Conservation (phyloP, 37 sponge, comb jelly and placozoan species). For the Hexactinellida sp. region DNA sequence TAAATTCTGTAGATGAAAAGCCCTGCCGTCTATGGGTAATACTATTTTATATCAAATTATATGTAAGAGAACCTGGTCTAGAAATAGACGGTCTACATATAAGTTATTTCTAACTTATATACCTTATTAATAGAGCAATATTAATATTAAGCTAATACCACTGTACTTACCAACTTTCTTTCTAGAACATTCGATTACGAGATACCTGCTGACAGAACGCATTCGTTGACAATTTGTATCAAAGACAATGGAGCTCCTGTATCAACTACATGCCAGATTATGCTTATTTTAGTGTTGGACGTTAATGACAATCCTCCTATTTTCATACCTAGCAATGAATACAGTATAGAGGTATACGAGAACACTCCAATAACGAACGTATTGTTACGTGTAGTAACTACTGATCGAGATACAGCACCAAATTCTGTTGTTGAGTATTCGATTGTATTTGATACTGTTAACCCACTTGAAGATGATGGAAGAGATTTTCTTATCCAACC, state of each 20-base stretch:
- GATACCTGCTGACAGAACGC: not conserved
- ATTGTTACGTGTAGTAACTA: constrained; percentile 2
- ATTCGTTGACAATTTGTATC: not conserved
- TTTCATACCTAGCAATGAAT: not conserved
- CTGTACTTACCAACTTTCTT: too few species aligned
- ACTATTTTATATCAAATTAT: too few species aligned
- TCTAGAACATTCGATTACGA: constrained; percentile 11
- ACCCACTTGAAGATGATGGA: constrained; percentile 17
- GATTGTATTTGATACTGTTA: constrained; percentile 13
- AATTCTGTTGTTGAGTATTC: constrained; percentile 36
- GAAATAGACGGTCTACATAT: too few species aligned
- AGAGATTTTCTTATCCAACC: not conserved
- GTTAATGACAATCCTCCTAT: constrained; percentile 43
- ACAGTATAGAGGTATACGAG: constrained; percentile 20
- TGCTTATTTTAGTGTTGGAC: constrained; percentile 36
- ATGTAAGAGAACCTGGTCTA: too few species aligned
- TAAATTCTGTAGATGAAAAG: too few species aligned
- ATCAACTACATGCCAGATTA: not conserved
- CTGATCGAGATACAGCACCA: constrained; percentile 30
- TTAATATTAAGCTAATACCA: too few species aligned
- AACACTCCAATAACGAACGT: constrained; percentile 15
- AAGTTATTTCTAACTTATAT: too few species aligned
- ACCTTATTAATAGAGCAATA: too few species aligned
- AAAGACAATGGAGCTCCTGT: not conserved
- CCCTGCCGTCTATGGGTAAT: too few species aligned